A percentile compares a stretch with the other conserved stretches of the same genome.
Evolutionary conservation across 2,888 invertebrate genomes (phyloP).

Genomic region (Campoletis raptor): DNA sequence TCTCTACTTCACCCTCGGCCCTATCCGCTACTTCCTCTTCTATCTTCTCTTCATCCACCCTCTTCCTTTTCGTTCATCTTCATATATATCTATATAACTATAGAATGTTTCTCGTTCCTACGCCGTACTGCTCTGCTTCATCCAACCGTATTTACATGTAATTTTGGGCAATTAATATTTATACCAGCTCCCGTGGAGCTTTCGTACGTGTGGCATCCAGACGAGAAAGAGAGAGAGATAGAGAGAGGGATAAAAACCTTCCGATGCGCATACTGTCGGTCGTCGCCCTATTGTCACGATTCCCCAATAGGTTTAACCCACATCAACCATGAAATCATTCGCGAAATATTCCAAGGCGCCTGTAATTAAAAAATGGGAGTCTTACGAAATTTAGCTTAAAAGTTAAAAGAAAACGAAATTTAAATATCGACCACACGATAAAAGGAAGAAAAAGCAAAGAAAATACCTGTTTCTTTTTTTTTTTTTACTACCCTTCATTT

Average conservation of each 20-base stretch:
- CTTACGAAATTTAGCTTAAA: background rate
- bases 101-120: conserved; percentile 22
- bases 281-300: conserved; percentile 44
- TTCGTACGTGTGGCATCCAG: conserved; percentile 66
- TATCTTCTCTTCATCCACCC: conserved; percentile 39
- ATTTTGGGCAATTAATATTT: conserved; percentile 84
- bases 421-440: background rate
- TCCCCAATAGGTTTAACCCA: conserved; percentile 32
- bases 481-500: background rate
- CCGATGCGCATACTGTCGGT: conserved; percentile 43
- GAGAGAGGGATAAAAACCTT: conserved; percentile 18
- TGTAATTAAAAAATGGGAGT: background rate
- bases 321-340: conserved; percentile 18
- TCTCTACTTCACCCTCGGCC: conserved; percentile 49
- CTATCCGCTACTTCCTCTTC: conserved; percentile 55
- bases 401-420: background rate
- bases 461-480: background rate
- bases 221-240: conserved; percentile 9
- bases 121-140: conserved; percentile 64
- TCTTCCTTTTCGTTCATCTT: conserved; percentile 25
- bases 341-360: background rate
- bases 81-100: conserved; percentile 15
- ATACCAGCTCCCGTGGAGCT: conserved; percentile 74
- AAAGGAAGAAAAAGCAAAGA: background rate
- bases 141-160: conserved; percentile 82